Evolutionary conservation across 2,888 invertebrate species (phyloP).

Genomic region (Caenorhabditis sp.): DNA sequence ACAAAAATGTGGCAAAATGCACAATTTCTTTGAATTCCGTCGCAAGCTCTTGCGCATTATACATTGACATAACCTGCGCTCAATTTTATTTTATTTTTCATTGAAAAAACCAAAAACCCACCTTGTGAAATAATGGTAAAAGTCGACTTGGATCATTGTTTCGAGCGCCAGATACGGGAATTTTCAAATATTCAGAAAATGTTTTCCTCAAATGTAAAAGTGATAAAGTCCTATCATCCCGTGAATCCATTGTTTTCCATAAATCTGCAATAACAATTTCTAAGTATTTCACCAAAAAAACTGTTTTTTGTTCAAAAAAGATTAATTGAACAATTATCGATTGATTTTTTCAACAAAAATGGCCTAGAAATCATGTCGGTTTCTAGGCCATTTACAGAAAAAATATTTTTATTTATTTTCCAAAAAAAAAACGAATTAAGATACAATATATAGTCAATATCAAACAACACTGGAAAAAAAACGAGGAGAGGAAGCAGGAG

Average conservation of each 20-base stretch:
- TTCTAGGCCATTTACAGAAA: too few relatives aligned
- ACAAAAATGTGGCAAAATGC: constrained; percentile 73
- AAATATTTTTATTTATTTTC: too few relatives aligned
- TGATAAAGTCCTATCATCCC: constrained; percentile 78
- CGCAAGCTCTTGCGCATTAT: constrained; percentile 80
- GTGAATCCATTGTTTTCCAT: not conserved
- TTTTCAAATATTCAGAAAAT: constrained; percentile 89
- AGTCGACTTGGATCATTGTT: constrained; percentile 93
- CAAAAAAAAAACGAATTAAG: too few relatives aligned
- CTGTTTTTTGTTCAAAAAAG: too few relatives aligned
- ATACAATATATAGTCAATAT: too few relatives aligned
- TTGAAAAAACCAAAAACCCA: constrained; percentile 17
- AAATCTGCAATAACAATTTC: not conserved
- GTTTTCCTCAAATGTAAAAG: constrained; percentile 94
- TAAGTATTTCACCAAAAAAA: too few relatives aligned
- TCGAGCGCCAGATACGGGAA: constrained; percentile 74
- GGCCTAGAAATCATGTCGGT: too few relatives aligned
- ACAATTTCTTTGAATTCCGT: constrained; percentile 96
- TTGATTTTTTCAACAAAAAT: too few relatives aligned
- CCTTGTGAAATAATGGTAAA: constrained; percentile 86
- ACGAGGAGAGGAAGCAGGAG: too few relatives aligned
- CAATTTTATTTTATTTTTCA: not conserved
- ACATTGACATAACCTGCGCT: constrained; percentile 64
- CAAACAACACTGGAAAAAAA: too few relatives aligned
- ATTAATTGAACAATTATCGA: too few relatives aligned